A percentile compares a stretch with the other conserved stretches of the same genome.
Conservation (phyloP, 2,888 invertebrate genomes). For the Epistrophe grossulariae region DNA sequence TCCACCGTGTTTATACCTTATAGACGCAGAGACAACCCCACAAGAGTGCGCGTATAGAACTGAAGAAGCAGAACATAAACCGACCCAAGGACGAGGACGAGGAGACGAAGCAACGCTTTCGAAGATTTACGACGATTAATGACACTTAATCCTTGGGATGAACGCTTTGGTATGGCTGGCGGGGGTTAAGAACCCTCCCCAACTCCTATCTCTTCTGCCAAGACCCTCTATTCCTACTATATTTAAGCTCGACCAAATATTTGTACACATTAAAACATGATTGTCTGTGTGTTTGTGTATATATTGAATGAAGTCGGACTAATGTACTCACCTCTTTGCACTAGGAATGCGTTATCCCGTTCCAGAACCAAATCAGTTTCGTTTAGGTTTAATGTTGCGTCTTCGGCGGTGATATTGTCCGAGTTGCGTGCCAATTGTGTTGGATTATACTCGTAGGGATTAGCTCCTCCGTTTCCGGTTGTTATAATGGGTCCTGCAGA, state of each 20-base stretch:
- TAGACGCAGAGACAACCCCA: constrained; percentile 37
- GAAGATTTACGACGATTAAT: constrained; percentile 76
- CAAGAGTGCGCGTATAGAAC: constrained; percentile 5
- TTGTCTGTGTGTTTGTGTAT: background rate
- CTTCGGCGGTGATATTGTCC: constrained; percentile 90
- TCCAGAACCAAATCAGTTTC: constrained; percentile 93
- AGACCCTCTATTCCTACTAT: background rate
- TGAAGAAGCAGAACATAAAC: constrained; percentile 9
- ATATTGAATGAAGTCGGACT: background rate
- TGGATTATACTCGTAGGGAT: constrained; percentile 83
- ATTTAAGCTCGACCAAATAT: constrained; percentile 35
- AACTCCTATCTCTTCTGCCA: background rate
- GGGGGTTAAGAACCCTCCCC: constrained; percentile 20
- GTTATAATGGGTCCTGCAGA: constrained; percentile 78
- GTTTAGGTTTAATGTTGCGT: constrained; percentile 90
- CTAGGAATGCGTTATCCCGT: constrained; percentile 91
- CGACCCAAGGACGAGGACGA: constrained; percentile 11
- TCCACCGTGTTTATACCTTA: constrained; percentile 35
- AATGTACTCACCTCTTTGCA: constrained; percentile 90
- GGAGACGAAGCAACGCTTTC: constrained; percentile 47
- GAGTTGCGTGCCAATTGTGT: constrained; percentile 84
- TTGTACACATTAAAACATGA: constrained; percentile 35
- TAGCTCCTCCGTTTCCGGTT: constrained; percentile 73
- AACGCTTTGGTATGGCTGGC: constrained; percentile 56
- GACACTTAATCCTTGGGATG: constrained; percentile 74